phyloP scores from a whole-genome alignment of 2,797 vertebrate species.

The Myiotriccus ornatus region DNA sequence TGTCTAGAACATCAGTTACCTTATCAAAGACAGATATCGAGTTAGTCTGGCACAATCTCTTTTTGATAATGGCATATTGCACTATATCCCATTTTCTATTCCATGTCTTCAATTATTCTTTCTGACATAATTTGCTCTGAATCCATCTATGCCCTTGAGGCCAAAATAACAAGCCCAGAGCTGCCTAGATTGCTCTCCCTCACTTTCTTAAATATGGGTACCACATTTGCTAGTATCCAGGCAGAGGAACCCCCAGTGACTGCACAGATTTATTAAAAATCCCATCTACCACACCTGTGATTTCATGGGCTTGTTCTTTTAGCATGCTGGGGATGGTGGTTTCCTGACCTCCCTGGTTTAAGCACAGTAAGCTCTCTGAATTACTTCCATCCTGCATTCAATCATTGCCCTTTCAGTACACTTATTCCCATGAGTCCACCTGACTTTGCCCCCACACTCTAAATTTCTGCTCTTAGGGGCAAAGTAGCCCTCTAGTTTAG shows the following conservation, averaged over 20 bases:
- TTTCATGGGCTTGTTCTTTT: slow-evolving; percentile 6
- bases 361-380: neutral
- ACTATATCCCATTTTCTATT: slow-evolving; percentile 66
- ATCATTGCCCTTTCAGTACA: neutral
- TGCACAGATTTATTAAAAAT: slow-evolving; percentile 42
- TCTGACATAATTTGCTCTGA: slow-evolving; percentile 64
- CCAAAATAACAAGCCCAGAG: slow-evolving; percentile 45
- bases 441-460: neutral
- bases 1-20: slow-evolving; percentile 66
- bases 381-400: neutral
- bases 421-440: neutral
- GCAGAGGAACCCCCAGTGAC: slow-evolving; percentile 30
- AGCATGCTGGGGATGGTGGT: neutral
- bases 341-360: neutral
- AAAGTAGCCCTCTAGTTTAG: neutral
- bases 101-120: slow-evolving; percentile 67
- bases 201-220: slow-evolving; percentile 36
- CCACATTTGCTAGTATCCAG: slow-evolving; percentile 13
- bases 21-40: slow-evolving; percentile 67
- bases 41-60: slow-evolving; percentile 58
- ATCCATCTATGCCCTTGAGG: slow-evolving; percentile 59
- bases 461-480: neutral
- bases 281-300: neutral
- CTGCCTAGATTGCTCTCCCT: slow-evolving; percentile 13
- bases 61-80: slow-evolving; percentile 63